These are phyloP conservation scores for Chitala chitala DNA, from an alignment of 2,113 vertebrate genomes.

Conservation along the genomic window DNA sequence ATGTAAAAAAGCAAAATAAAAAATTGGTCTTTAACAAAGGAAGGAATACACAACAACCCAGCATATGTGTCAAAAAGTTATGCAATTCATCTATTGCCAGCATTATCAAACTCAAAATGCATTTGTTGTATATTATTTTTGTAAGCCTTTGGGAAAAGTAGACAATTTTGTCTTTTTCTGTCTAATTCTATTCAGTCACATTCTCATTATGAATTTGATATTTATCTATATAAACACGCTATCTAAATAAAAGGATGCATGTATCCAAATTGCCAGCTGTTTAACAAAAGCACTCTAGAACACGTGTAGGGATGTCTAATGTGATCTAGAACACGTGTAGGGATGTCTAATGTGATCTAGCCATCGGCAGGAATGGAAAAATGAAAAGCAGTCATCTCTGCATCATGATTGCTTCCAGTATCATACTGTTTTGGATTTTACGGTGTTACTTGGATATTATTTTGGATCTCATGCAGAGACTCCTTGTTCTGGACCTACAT, in stretches of 20 bases:
- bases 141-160: not conserved
- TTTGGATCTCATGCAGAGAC: not conserved
- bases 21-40: too few species aligned
- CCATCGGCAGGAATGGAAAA: not conserved
- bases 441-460: too few species aligned
- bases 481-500: not conserved
- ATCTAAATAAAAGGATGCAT: not conserved
- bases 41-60: not conserved
- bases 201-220: not conserved
- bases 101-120: not conserved
- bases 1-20: too few species aligned
- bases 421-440: not conserved
- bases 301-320: too few species aligned
- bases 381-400: not conserved
- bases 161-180: not conserved
- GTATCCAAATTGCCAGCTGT: not conserved
- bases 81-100: not conserved
- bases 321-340: too few species aligned
- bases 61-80: not conserved
- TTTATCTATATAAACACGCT: not conserved
- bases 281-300: too few species aligned
- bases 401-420: not conserved
- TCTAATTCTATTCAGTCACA: not conserved
- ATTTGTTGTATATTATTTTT: not conserved
- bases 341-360: not conserved